A percentile compares a stretch with the other conserved stretches of the same genome.
phyloP scores from a whole-genome alignment of 2,797 vertebrate species.

The Onychomys torridus region DNA sequence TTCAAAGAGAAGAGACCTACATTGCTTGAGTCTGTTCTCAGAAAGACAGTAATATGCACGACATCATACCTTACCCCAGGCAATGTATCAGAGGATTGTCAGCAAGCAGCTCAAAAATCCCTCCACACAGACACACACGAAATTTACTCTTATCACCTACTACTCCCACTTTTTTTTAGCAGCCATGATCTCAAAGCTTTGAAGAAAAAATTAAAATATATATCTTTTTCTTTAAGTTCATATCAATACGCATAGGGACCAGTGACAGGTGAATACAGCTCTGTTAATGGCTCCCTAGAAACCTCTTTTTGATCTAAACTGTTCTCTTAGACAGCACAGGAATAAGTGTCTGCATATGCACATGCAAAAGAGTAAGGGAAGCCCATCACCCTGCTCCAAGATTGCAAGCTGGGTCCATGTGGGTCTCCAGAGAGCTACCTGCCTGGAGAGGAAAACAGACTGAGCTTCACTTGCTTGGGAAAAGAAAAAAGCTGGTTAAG shows the following conservation, averaged over 20 bases:
- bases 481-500: slow-evolving; percentile 41
- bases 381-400: not conserved
- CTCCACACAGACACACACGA: not conserved
- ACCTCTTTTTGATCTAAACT: slow-evolving; percentile 23
- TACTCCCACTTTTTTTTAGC: not conserved
- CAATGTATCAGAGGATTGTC: slow-evolving; percentile 23
- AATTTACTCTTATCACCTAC: not conserved
- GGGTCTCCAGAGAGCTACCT: not conserved
- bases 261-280: slow-evolving; percentile 24
- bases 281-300: slow-evolving; percentile 32
- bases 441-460: slow-evolving; percentile 43
- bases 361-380: not conserved
- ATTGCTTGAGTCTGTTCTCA: not conserved
- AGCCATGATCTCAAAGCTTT: slow-evolving; percentile 2
- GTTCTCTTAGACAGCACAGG: not conserved
- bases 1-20: not conserved
- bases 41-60: not conserved
- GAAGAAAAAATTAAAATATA: not conserved
- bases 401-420: not conserved
- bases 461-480: not conserved
- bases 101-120: not conserved
- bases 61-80: not conserved
- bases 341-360: not conserved
- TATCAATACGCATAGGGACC: slow-evolving; percentile 54
- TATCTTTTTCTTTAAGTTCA: slow-evolving; percentile 38